Evolutionary conservation across 2,113 vertebrate species (phyloP), one percentile per base, ranked within the genome.

Genomic region (Cinclus mexicanus): DNA sequence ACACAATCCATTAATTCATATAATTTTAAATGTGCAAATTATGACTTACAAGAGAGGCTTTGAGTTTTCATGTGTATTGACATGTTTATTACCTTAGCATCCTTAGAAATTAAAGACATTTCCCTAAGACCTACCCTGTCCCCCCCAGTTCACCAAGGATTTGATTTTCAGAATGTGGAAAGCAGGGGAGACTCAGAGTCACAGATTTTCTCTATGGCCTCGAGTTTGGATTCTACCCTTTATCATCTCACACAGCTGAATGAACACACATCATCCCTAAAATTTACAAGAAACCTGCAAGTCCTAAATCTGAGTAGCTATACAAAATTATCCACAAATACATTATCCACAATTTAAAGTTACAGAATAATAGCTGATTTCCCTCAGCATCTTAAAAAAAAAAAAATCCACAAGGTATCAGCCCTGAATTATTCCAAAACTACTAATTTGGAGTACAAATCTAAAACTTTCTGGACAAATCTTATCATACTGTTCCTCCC

Each of bases 51-150:
- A 87, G 37, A 87, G 42, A 67, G 12, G 9, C 12, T 72, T 80
- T 31, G n/a, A 81, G 35, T 75, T 84, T 90, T 70, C 42, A 70
- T 7, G 7, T 44, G 29, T 11, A 26, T 49, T 59, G 10, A 37
- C 22, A 57, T 35, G 68, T 79, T 60, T 25, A 37, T 12, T 70
- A 80, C 9, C 41, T 69, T 33, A 71, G 21, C 44, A 49, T 9
- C 25, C 20, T 20, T 14, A 35, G 31, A 83, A 85, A 74, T 33
- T 10, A 42, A 53, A 10, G 63, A 69, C 22, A 22, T 90, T 69
- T 29, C 13, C 14, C 28, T 55, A 13, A 8, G 35, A 33, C 7
- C 25, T 2, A 4, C 7, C 11, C 7, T 2, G 3, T 11, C 4
- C 9, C 31, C 6, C 2, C n/a, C 10, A 76, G 10, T 28, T 78